Evolutionary conservation across 2,888 invertebrate genomes (phyloP), one percentile per base, ranked within the genome.

Genomic region (Allolobophora icterica): DNA sequence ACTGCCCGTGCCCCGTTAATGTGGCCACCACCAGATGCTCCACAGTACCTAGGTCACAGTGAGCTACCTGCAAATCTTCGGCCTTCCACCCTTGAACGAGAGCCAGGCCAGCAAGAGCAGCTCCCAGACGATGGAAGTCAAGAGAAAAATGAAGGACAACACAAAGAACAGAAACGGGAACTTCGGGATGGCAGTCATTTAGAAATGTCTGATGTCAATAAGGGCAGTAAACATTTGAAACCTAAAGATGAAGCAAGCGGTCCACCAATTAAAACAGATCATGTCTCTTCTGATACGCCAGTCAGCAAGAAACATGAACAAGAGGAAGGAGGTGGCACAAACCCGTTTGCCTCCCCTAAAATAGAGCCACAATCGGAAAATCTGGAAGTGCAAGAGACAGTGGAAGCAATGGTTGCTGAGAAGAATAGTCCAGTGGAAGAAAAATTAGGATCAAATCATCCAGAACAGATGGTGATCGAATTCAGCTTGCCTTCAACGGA

Each of bases 1-100:
- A 0, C 4, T 71, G 71, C n/a, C 71, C 71, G n/a, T 71, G 30
- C 58, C 38, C 84, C 91, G n/a, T 90, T 89, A 38, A 91, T 91
- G 89, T 92, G 92, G 92, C 92, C 92, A 17, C 92, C 92, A 11
- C 92, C 92, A 17, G 92, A 91, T 8, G 91, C 92, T 15, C 91
- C 92, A 35, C 33, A 89, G 45, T 35, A 87, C 30, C 8, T 58
- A 5, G 91, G 90, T 42, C 40, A 83, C 40, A 42, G 87, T 19
- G 30, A 35, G n/a, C 89, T 92, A 24, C 92, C 92, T 5, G 71
- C 90, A 34, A 90, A 90, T 42, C 90, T 91, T 33, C 84, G 90
- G 19, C 90, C 90, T 58, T 90, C 90, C 0, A n/a, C 33, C 15
- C 38, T 90, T 11, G 89, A 89, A 52, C 52, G 45, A 89, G 89